Percentiles rank a stretch among this genome's conserved stretches.
phyloP scores from a whole-genome alignment of 2,888 invertebrate genomes.

The Timema podura region DNA sequence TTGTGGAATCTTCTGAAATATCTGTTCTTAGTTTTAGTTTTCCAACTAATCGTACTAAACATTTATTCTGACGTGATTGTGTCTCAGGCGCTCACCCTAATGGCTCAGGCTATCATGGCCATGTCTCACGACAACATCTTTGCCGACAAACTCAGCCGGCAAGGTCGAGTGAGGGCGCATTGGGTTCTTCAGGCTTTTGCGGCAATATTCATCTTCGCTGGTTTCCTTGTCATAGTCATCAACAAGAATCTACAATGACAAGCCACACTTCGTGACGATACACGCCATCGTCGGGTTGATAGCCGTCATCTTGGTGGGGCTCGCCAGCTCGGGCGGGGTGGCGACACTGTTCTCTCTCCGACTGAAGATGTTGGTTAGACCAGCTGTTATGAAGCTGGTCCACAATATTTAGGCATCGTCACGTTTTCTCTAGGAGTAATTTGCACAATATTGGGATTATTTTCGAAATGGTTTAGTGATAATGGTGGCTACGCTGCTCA shows the following conservation, averaged over 20 bases:
- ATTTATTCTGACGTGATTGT: neutral
- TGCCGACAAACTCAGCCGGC: conserved; percentile 21
- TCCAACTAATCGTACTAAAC: neutral
- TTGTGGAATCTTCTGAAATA: neutral
- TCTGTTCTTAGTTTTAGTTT: neutral
- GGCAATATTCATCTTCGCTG: conserved; percentile 25
- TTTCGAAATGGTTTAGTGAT: conserved; percentile 23
- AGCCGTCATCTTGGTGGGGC: conserved; percentile 22
- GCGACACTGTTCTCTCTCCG: conserved; percentile 23
- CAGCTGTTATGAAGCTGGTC: conserved; percentile 26
- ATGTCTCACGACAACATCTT: conserved; percentile 26
- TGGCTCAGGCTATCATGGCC: conserved; percentile 28
- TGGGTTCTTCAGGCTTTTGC: conserved; percentile 28
- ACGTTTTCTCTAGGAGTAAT: conserved; percentile 26
- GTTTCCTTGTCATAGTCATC: conserved; percentile 27
- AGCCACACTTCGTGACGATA: conserved; percentile 26
- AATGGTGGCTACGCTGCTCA: conserved; percentile 21
- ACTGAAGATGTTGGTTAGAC: conserved; percentile 22
- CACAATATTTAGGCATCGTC: conserved; percentile 26
- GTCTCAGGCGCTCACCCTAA: conserved; percentile 25
- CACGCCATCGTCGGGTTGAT: conserved; percentile 26
- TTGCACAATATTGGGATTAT: conserved; percentile 23
- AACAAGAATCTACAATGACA: conserved; percentile 26
- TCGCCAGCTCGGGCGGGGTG: conserved; percentile 27
- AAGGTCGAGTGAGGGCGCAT: conserved; percentile 25